Evolutionary conservation across 2,113 vertebrate species (phyloP).

Genomic region (Lota lota): DNA sequence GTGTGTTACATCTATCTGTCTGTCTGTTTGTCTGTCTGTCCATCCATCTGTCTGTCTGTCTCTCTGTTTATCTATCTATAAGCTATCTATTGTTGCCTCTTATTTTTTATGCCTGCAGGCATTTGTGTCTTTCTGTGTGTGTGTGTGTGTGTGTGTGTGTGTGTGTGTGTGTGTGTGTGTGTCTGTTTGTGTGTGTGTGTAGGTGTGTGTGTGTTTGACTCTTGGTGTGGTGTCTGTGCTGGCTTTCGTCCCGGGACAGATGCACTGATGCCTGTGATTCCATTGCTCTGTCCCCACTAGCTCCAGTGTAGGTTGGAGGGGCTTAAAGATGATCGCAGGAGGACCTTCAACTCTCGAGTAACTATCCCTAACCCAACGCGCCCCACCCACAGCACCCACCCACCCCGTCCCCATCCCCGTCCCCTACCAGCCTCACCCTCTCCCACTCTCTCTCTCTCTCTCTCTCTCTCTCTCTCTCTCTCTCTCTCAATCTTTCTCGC

Average conservation of each 20-base stretch:
- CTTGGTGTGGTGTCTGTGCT: slow-evolving; percentile 80
- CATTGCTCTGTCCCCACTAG: slow-evolving; percentile 85
- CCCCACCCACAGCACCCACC: neutral
- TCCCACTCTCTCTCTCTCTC: slow-evolving; percentile 63
- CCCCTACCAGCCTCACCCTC: slow-evolving; percentile 41
- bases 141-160: slow-evolving; percentile 17
- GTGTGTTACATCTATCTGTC: neutral
- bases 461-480: slow-evolving; percentile 63
- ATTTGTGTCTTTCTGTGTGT: slow-evolving; percentile 33
- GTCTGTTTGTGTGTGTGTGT: slow-evolving; percentile 17
- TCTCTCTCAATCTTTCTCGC: slow-evolving; percentile 38
- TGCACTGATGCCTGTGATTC: slow-evolving; percentile 79
- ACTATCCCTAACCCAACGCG: slow-evolving; percentile 85
- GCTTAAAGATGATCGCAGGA: slow-evolving; percentile 99
- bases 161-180: slow-evolving; percentile 1
- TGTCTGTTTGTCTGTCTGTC: neutral
- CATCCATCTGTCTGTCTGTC: slow-evolving; percentile 9
- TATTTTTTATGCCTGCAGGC: slow-evolving; percentile 42
- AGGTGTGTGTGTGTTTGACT: slow-evolving; percentile 75
- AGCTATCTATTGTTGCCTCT: slow-evolving; percentile 38
- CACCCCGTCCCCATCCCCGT: slow-evolving; percentile 5
- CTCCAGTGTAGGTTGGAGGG: slow-evolving; percentile 99
- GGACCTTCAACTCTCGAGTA: slow-evolving; percentile 99
- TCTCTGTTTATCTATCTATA: slow-evolving; percentile 5
- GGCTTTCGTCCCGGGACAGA: slow-evolving; percentile 55